A percentile compares a stretch with the other conserved stretches of the same genome.
These are phyloP conservation scores for Lasioglossum villosulum DNA, from an alignment of 2,888 invertebrate species.

Conservation along the genomic window DNA sequence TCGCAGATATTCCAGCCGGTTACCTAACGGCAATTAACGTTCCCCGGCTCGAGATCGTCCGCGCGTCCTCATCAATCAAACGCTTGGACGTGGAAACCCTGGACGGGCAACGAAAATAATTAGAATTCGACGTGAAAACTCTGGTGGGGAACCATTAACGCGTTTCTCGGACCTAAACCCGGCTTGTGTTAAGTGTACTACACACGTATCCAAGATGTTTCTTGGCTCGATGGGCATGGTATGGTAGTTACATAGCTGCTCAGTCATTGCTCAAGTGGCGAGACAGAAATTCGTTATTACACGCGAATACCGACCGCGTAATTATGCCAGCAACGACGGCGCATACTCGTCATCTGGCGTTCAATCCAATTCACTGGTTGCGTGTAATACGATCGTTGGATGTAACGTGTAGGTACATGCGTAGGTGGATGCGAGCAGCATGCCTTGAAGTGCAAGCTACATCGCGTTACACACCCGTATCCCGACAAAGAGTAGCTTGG, in stretches of 20 bases:
- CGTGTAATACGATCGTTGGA: conserved; percentile 50
- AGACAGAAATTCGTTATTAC: conserved; percentile 46
- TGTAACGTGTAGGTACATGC: conserved; percentile 22
- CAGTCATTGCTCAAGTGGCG: conserved; percentile 6
- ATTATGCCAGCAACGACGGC: conserved; percentile 32
- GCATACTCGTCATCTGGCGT: conserved; percentile 41
- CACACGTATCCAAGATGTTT: not conserved
- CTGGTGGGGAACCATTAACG: not conserved
- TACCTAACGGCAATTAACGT: conserved; percentile 9
- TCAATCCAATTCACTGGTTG: conserved; percentile 59
- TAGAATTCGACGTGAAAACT: not conserved
- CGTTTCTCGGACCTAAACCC: not conserved
- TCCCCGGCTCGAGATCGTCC: not conserved
- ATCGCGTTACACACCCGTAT: conserved; percentile 19
- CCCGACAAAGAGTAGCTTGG: not conserved
- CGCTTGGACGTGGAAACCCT: not conserved
- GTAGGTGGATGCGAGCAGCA: conserved; percentile 6
- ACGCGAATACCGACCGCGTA: conserved; percentile 33
- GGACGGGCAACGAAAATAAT: not conserved
- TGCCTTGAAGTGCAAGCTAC: conserved; percentile 3
- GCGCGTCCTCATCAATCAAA: conserved; percentile 1
- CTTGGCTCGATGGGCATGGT: not conserved
- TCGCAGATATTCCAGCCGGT: conserved; percentile 13
- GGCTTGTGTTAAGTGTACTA: not conserved
- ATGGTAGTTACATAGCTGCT: not conserved